Base-by-base conservation (phyloP, 2,888 invertebrate genomes). In the Rhingia campestris region DNA sequence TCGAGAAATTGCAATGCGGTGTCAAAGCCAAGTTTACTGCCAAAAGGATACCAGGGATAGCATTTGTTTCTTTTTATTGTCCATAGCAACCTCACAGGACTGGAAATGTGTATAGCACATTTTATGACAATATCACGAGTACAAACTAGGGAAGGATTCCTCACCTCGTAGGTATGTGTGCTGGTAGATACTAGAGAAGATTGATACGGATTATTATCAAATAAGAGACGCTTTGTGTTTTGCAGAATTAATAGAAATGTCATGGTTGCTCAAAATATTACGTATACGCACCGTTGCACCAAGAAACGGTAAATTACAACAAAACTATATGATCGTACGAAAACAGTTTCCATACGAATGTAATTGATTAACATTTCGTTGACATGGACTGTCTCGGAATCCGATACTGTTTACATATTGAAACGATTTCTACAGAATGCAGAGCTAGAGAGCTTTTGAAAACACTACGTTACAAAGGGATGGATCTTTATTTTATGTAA, bases 21-120 rank as follows among this genome's bases (percentile, higher is more conserved):
- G 59, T 53, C 67, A 51, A 67, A 67, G 75, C 66, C 66, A 75
- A 75, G 66, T 75, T 75, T 75, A 67, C 51, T 49, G 43, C 66
- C 35, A 58, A 66, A 58, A 66, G 66, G 49, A 66, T 58, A 45
- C 53, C 67, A 43, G 22, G 41, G 32, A 56, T 33, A 14, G 49
- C 37, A 32, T 32, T 37, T 53, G 41, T 37, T 6, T 45, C 3
- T 61, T 61, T 37, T 22, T 6, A 14, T 12, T 53, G 14, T 33
- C 41, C 10, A 53, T 49, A 10, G 35, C 37, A 63, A 63, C 73
- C 45, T 43, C 47, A 54, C 12, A 63, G 73, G 56, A 56, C 39
- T 64, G 56, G 56, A 64, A 49, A 59, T 58, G 70, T 70, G 59
- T 59, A 51, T 41, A 70, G 41, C 64, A 63, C 54, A 51, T 35